These are phyloP conservation scores for Okapia johnstoni DNA, from an alignment of 2,113 vertebrate genomes.

Conservation along the genomic window DNA sequence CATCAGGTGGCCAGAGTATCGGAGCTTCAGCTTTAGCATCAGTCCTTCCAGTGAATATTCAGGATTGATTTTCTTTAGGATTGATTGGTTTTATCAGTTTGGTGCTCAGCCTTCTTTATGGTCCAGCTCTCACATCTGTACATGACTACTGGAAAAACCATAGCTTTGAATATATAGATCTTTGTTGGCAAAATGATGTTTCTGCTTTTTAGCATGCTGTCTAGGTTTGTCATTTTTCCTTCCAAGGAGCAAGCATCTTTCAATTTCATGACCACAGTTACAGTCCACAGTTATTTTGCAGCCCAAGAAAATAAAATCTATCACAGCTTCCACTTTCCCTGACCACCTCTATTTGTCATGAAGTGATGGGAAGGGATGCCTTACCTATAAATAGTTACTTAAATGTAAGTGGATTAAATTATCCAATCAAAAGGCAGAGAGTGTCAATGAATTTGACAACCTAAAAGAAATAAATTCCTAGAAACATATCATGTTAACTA, in stretches of 20 bases:
- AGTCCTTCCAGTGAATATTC: not conserved
- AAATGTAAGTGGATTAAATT: not conserved
- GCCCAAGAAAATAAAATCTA: not conserved
- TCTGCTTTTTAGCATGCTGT: not conserved
- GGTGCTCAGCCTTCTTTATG: not conserved
- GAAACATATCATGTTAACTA: not conserved
- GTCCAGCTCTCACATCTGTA: not conserved
- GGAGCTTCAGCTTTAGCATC: not conserved
- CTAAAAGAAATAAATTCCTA: not conserved
- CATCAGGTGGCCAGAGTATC: not conserved
- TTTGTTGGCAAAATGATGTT: not conserved
- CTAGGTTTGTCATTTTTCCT: not conserved
- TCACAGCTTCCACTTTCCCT: not conserved
- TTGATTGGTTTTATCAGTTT: not conserved
- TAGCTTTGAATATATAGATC: not conserved
- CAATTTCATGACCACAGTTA: not conserved
- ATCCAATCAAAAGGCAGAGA: not conserved
- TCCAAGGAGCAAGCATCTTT: not conserved
- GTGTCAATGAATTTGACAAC: not conserved
- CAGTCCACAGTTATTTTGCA: not conserved
- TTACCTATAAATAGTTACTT: not conserved
- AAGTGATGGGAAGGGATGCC: not conserved
- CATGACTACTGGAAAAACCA: not conserved
- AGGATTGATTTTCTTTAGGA: not conserved
- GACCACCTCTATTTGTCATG: not conserved